Base-by-base conservation (phyloP, 1,140 invertebrate genomes). In the Ylistrum balloti region DNA sequence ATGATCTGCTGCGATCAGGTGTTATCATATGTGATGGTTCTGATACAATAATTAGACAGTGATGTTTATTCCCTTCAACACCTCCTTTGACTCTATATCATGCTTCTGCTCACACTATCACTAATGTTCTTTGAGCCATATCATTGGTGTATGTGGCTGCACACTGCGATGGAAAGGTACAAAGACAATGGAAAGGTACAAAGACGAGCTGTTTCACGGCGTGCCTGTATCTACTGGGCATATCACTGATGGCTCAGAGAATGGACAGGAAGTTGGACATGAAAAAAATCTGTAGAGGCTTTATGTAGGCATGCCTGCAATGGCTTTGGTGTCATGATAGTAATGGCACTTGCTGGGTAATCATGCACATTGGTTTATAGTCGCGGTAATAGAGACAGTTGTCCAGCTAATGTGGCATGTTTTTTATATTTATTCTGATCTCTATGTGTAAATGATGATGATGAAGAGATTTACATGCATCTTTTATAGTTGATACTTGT, bases 341-440 rank as follows among this genome's bases (percentile, higher is more conserved):
- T 74, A 74, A 74, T 74, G 56, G 56, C 28, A n/a, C 56, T 28
- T 74, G 56, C 22, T 74, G 56, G n/a, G 56, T 74, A 74, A 74
- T 74, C 5, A n/a, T 74, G 56, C 56, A 74, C 5, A n/a, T 74
- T 74, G 56, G 56, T 74, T 74, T 74, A 74, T 74, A 28, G 56
- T n/a, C 56, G n/a, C 7, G 56, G 56, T 74, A n/a, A 28, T 28
- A 74, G 56, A n/a, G 56, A 74, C 56, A 22, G n/a, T 7, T 74
- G 56, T 28, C 56, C 56, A 74, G 7, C 56, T 28, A 28, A 74
- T 74, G 22, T 74, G 56, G 56, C 56, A 74, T 74, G 56, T 74
- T 38, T 38, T 38, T 38, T 38, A 38, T 38, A 38, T 38, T 38
- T 38, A 5, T 38, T 38, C 13, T 13, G 7, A 74, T 74, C 22